Base-by-base conservation (phyloP, 2,888 invertebrate genomes). In the Lacanobia oleracea region DNA sequence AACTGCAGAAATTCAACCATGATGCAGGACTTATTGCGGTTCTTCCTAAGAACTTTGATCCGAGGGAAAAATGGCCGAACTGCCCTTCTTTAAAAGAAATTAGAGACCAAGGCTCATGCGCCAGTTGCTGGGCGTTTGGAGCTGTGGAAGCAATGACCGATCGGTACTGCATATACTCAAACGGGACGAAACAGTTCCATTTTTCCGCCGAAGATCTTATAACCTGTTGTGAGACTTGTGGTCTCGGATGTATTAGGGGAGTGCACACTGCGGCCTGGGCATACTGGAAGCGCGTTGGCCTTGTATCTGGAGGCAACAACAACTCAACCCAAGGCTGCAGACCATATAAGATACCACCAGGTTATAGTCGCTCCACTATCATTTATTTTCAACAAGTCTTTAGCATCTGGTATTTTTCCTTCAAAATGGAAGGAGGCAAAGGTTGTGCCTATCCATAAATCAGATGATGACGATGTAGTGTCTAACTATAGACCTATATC, bases 91-190 rank as follows among this genome's bases (percentile, higher is more conserved):
- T 99, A 86, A 96, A 96, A 65, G 98, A 98, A 94, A 97, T 98
- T 75, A 96, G 98, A 84, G 98, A 98, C 93, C 98, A 98, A 84
- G 98, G 98, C 10, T 97, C 98, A 27, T 99, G 99, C 91, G 99
- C 99, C 40, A 98, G 98, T 56, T 99, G 99, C 94, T 99, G 98
- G 98, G 99, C 98, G 1, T 98, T 98, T 91, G 98, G 98, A 51
- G 98, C 98, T 14, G 98, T 98, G 0, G 98, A 98, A 93, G 98
- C 98, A 3, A 99, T 99, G 98, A 98, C 98, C 1, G 99, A 99
- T 93, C 96, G 99, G 67, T 97, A 80, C 59, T 80, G 80, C 50
- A 81, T 80, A 65, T 27, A 48, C 48, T 70, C 80, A 54, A 72
- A 70, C 3, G 73, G 54, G 3, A 77, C 66, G 10, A 43, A 65